Conservation (phyloP, 2,888 invertebrate species). For the Dendrolimus houi region DNA sequence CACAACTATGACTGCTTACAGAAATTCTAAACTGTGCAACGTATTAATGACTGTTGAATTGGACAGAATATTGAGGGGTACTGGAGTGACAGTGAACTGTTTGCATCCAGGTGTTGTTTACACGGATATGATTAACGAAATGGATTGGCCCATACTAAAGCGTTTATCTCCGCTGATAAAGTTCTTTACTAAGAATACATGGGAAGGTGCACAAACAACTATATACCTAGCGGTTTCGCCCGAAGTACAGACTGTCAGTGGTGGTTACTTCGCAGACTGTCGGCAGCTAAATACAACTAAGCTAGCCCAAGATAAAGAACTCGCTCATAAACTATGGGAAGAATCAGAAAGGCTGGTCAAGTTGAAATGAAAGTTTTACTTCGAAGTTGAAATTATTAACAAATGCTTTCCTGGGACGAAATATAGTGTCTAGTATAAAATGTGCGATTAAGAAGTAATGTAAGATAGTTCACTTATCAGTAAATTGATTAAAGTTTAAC, state of each 20-base stretch:
- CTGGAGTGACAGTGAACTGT: slow-evolving; percentile 84
- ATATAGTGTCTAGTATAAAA: too few species aligned
- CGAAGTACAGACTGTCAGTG: slow-evolving; percentile 71
- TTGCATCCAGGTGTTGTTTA: slow-evolving; percentile 86
- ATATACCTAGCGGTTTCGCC: slow-evolving; percentile 74
- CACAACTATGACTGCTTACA: slow-evolving; percentile 16
- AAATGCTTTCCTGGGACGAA: too few species aligned
- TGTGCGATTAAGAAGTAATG: too few species aligned
- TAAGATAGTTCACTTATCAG: too few species aligned
- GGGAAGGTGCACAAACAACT: slow-evolving; percentile 67
- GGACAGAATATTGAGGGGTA: slow-evolving; percentile 79
- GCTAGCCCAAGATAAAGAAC: slow-evolving; percentile 57
- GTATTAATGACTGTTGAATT: slow-evolving; percentile 84
- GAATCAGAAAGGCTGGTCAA: slow-evolving; percentile 34
- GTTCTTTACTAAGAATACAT: slow-evolving; percentile 23
- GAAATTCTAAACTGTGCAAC: slow-evolving; percentile 83
- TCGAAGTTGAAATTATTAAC: background rate
- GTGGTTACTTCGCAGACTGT: slow-evolving; percentile 79
- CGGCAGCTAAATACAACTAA: slow-evolving; percentile 44
- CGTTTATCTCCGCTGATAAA: slow-evolving; percentile 37
- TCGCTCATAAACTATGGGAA: slow-evolving; percentile 79
- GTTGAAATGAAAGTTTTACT: slow-evolving; percentile 17
- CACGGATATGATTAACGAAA: slow-evolving; percentile 77
- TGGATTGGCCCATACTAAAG: slow-evolving; percentile 16
- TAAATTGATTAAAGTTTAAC: too few species aligned